Evolutionary conservation across 1,140 invertebrate species (phyloP).

Genomic region (Glossosoma conforme): DNA sequence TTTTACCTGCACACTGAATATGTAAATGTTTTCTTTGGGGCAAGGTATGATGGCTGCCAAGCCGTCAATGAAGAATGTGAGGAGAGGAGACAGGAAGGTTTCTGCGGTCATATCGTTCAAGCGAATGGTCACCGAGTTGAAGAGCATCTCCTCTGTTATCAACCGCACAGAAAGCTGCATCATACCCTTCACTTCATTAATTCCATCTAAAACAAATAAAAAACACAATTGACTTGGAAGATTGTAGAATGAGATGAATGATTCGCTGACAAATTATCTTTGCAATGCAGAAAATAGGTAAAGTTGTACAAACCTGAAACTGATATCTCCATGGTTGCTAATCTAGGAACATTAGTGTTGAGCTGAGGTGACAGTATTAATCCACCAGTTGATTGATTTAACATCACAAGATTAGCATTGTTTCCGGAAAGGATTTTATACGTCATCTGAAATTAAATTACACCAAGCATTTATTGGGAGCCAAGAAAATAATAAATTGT

Average conservation of each 20-base stretch:
- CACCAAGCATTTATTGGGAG: conserved; percentile 8
- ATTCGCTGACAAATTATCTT: conserved; percentile 1
- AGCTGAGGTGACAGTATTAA: conserved; percentile 86
- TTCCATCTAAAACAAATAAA: conserved; percentile 61
- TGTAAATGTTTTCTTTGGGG: conserved; percentile 86
- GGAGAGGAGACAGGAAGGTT: conserved; percentile 85
- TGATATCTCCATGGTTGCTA: conserved; percentile 90
- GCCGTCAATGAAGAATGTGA: conserved; percentile 87
- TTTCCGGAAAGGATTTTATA: conserved; percentile 88
- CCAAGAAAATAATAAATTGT: conserved; percentile 1
- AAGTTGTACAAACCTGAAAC: conserved; percentile 64
- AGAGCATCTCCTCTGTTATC: conserved; percentile 92
- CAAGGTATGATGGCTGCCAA: conserved; percentile 88
- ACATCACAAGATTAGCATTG: conserved; percentile 80
- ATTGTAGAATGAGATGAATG: not conserved
- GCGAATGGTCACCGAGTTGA: conserved; percentile 90
- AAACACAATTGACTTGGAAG: conserved; percentile 3
- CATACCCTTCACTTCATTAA: conserved; percentile 85
- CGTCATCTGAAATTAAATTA: conserved; percentile 50
- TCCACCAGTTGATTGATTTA: conserved; percentile 81
- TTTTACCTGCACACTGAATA: conserved; percentile 84
- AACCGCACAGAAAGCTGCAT: conserved; percentile 85
- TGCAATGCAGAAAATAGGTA: not conserved
- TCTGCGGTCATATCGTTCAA: conserved; percentile 91
- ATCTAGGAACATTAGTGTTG: conserved; percentile 93